Evolutionary conservation across 2,797 vertebrate species (phyloP).

Genomic region (Oryzias dopingdopingensis): DNA sequence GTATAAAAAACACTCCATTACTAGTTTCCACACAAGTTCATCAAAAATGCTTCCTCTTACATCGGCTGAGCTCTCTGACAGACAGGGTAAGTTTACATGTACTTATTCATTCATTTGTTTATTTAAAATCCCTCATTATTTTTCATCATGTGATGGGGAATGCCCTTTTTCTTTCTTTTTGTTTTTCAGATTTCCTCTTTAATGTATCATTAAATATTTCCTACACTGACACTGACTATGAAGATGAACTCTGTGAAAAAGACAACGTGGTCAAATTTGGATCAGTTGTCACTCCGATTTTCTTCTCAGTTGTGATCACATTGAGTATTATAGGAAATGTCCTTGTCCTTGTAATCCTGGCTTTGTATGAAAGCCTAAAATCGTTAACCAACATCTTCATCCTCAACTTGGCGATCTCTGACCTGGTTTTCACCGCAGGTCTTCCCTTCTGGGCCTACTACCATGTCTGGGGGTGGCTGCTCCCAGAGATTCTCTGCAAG

Average conservation of each 20-base stretch:
- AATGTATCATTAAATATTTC: background rate
- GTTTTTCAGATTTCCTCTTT: slow-evolving; percentile 7
- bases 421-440: slow-evolving; percentile 84
- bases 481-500: slow-evolving; percentile 82
- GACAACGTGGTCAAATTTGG: slow-evolving; percentile 54
- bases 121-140: too few species aligned
- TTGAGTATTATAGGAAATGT: slow-evolving; percentile 87
- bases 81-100: too few species aligned
- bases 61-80: too few species aligned
- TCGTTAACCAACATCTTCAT: slow-evolving; percentile 89
- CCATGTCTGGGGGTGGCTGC: slow-evolving; percentile 80
- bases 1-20: too few species aligned
- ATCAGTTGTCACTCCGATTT: slow-evolving; percentile 58
- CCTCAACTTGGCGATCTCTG: slow-evolving; percentile 88
- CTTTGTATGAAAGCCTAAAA: slow-evolving; percentile 82
- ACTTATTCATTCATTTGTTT: too few species aligned
- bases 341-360: slow-evolving; percentile 85
- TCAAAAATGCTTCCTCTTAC: too few species aligned
- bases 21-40: too few species aligned
- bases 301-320: slow-evolving; percentile 78
- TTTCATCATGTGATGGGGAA: too few species aligned
- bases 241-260: slow-evolving; percentile 75
- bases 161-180: too few species aligned
- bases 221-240: background rate
- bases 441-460: slow-evolving; percentile 85